Percentiles rank a stretch among this genome's conserved stretches.
Conservation (phyloP, 2,797 vertebrate species). For the Muraenolepis orangiensis region DNA sequence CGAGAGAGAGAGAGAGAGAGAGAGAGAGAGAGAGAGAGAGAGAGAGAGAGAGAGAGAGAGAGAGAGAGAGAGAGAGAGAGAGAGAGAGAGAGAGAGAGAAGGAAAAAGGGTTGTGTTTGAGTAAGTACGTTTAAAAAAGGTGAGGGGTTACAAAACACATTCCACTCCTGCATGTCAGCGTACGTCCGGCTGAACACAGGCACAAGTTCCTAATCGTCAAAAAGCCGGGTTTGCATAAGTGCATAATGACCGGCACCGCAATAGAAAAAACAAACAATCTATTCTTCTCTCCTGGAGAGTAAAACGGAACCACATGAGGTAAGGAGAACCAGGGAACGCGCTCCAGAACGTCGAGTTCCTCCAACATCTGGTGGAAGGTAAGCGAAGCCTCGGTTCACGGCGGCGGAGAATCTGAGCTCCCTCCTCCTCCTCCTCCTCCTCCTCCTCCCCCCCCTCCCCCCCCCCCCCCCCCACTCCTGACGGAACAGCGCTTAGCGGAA, state of each 20-base stretch:
- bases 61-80: not conserved
- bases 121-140: too few species aligned
- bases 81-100: conserved; percentile 44
- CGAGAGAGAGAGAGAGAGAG: not conserved
- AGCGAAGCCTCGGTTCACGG: not conserved
- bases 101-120: conserved; percentile 37
- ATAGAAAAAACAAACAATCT: conserved; percentile 79
- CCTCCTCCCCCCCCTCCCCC: conserved; percentile 42
- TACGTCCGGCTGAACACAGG: conserved; percentile 65
- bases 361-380: conserved; percentile 61
- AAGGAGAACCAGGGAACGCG: conserved; percentile 21
- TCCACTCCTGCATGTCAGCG: conserved; percentile 67
- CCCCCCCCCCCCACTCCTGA: conserved; percentile 58
- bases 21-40: conserved; percentile 39
- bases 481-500: conserved; percentile 56
- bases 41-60: conserved; percentile 38
- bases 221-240: conserved; percentile 74
- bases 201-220: conserved; percentile 77
- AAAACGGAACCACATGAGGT: conserved; percentile 70
- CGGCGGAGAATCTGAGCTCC: not conserved
- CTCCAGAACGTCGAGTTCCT: too few species aligned
- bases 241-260: conserved; percentile 72
- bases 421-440: not conserved
- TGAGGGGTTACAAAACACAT: too few species aligned
- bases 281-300: conserved; percentile 67